phyloP scores from a whole-genome alignment of 2,888 invertebrate species.

The Sturmia bella region DNA sequence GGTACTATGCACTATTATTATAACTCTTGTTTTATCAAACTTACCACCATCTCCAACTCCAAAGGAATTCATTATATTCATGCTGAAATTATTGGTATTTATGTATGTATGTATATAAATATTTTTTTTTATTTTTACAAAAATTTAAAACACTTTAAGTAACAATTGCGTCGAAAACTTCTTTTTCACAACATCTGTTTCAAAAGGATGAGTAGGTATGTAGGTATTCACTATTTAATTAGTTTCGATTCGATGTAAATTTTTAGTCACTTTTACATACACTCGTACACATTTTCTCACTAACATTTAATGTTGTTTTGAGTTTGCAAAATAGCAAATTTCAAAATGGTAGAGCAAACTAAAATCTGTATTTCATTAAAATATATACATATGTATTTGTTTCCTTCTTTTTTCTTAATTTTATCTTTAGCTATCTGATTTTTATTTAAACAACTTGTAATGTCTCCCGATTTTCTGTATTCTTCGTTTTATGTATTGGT shows the following conservation, averaged over 20 bases:
- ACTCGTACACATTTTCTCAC: constrained; percentile 52
- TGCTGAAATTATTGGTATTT: constrained; percentile 53
- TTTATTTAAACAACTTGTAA: constrained; percentile 47
- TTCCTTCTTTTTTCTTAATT: constrained; percentile 3
- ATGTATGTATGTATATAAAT: too few species aligned
- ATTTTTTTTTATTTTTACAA: constrained; percentile 21
- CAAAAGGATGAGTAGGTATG: constrained; percentile 8
- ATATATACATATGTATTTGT: not conserved
- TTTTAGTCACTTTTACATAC: constrained; percentile 30
- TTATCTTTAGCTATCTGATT: constrained; percentile 16
- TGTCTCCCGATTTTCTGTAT: constrained; percentile 61
- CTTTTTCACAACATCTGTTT: constrained; percentile 20
- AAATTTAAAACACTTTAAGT: constrained; percentile 21
- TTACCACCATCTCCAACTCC: constrained; percentile 65
- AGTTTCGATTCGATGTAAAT: constrained; percentile 58
- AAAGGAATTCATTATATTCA: constrained; percentile 68
- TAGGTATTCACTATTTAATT: constrained; percentile 3
- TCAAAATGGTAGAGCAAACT: not conserved
- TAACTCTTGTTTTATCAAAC: constrained; percentile 16
- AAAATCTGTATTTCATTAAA: constrained; percentile 7
- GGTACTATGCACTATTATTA: not conserved
- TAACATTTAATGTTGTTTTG: constrained; percentile 4
- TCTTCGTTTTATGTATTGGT: constrained; percentile 36
- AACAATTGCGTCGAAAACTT: constrained; percentile 1
- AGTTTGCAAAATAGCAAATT: not conserved